Evolutionary conservation across 2,797 vertebrate genomes (phyloP).

Genomic region (Gambusia yucatana): DNA sequence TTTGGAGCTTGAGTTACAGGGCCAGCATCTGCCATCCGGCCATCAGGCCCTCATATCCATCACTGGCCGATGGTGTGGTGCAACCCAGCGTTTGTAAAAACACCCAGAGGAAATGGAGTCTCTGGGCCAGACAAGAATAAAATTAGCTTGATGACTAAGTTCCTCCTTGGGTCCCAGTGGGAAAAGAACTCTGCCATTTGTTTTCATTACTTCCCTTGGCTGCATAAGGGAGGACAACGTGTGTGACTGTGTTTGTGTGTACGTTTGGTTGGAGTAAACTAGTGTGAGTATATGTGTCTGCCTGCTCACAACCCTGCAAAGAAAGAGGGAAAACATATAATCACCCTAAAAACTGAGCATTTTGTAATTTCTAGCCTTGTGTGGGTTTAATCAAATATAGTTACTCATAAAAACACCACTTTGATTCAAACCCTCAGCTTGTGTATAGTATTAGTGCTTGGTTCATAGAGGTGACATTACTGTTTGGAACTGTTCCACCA

Average conservation of each 20-base stretch:
- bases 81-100: conserved; percentile 84
- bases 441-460: conserved; percentile 56
- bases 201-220: conserved; percentile 85
- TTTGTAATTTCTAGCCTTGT: conserved; percentile 58
- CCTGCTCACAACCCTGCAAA: conserved; percentile 28
- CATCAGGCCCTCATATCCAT: conserved; percentile 81
- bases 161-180: conserved; percentile 82
- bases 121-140: conserved; percentile 87
- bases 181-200: conserved; percentile 85
- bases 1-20: conserved; percentile 87
- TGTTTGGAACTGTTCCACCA: conserved; percentile 74
- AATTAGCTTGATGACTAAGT: conserved; percentile 89
- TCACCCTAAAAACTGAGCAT: conserved; percentile 34
- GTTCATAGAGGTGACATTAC: conserved; percentile 75
- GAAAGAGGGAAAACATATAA: not conserved
- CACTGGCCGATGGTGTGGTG: conserved; percentile 76
- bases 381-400: conserved; percentile 76
- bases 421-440: conserved; percentile 55
- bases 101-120: conserved; percentile 88
- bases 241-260: conserved; percentile 59
- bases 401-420: conserved; percentile 71
- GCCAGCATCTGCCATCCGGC: conserved; percentile 87
- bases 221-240: conserved; percentile 63
- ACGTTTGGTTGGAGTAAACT: conserved; percentile 50
- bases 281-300: conserved; percentile 38